A percentile compares a stretch with the other conserved stretches of the same genome.
Evolutionary conservation across 1,140 invertebrate species (phyloP).

Genomic region (Panagrolaimus sp.): DNA sequence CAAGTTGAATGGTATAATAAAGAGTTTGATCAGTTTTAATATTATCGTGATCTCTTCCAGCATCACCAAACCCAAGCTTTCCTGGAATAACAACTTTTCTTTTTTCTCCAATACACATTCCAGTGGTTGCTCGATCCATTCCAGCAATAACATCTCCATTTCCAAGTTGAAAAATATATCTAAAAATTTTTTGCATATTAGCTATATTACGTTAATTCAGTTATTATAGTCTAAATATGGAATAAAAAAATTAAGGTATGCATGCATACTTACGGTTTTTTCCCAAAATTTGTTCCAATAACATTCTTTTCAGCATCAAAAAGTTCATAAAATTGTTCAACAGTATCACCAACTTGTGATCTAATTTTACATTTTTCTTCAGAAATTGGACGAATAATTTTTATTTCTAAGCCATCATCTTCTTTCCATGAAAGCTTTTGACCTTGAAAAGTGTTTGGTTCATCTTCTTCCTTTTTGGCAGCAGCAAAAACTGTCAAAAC

Average conservation of each 20-base stretch:
- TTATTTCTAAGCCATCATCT: conserved; percentile 55
- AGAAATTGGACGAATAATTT: conserved; percentile 52
- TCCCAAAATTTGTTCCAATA: conserved; percentile 56
- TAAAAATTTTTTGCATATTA: conserved; percentile 26
- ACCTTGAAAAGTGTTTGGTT: conserved; percentile 30
- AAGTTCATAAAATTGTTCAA: conserved; percentile 56
- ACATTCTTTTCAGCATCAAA: conserved; percentile 54
- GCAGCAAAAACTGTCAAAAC: background rate
- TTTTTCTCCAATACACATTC: conserved; percentile 58
- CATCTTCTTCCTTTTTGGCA: conserved; percentile 21
- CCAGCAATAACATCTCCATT: conserved; percentile 51
- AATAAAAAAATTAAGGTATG: conserved; percentile 15
- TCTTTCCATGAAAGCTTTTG: conserved; percentile 45
- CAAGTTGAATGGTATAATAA: conserved; percentile 57
- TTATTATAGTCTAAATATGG: background rate
- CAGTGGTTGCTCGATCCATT: conserved; percentile 47
- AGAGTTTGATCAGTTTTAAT: conserved; percentile 52
- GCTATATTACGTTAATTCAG: background rate
- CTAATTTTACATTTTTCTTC: conserved; percentile 54
- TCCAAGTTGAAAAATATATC: conserved; percentile 54
- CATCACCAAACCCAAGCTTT: conserved; percentile 46
- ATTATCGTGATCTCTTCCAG: conserved; percentile 50
- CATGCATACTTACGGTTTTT: conserved; percentile 54
- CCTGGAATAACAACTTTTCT: conserved; percentile 54
- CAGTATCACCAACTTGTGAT: conserved; percentile 51